Percentiles rank a stretch among this genome's conserved stretches.
These are phyloP conservation scores for Pogoniulus pusillus DNA, from an alignment of 2,797 vertebrate genomes.

Conservation along the genomic window DNA sequence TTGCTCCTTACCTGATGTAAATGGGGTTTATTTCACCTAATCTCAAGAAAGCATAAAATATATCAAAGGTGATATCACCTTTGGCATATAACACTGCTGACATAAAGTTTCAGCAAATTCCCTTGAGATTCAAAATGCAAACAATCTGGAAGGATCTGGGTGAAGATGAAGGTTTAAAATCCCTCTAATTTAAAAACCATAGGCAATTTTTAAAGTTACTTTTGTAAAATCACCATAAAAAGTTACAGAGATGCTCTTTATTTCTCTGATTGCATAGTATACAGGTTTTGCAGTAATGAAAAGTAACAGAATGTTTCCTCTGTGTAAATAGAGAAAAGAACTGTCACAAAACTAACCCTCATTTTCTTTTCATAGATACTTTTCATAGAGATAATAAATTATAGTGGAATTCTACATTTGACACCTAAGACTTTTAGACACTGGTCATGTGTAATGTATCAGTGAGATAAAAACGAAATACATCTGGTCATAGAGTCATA, in stretches of 20 bases:
- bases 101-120: background rate
- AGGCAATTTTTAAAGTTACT: background rate
- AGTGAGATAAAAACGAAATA: background rate
- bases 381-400: background rate
- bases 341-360: background rate
- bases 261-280: background rate
- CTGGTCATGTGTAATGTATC: background rate
- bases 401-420: background rate
- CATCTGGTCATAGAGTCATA: rapidly evolving
- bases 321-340: background rate
- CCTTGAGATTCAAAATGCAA: background rate
- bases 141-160: background rate
- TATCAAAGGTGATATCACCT: background rate
- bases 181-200: background rate
- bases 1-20: background rate
- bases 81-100: too few species aligned
- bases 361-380: background rate
- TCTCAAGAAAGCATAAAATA: background rate
- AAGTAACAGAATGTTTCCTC: background rate
- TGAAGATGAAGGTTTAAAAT: background rate
- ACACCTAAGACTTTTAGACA: background rate
- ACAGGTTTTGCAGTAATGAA: background rate
- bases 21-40: background rate
- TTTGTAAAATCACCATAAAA: background rate
- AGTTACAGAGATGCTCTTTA: background rate